Evolutionary conservation across 2,797 vertebrate genomes (phyloP).

Genomic region (Manis crassicaudata): DNA sequence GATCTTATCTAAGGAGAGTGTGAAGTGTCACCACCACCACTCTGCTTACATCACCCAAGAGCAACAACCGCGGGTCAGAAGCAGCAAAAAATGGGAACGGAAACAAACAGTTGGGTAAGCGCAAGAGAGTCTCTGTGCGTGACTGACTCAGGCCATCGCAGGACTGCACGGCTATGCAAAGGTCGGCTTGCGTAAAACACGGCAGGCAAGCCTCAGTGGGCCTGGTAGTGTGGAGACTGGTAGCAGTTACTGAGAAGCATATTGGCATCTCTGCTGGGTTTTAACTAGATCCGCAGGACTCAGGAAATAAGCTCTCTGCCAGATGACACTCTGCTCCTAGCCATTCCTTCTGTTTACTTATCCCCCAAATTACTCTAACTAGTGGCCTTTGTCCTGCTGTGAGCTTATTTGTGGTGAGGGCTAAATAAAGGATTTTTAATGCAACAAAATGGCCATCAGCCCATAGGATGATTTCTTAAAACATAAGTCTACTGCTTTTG

Average conservation of each 20-base stretch:
- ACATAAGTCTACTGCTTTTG: slow-evolving; percentile 11
- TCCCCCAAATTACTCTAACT: slow-evolving; percentile 72
- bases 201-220: background rate
- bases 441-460: slow-evolving; percentile 68
- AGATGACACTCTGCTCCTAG: slow-evolving; percentile 78
- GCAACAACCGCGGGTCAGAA: background rate
- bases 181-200: background rate
- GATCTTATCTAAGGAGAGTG: slow-evolving; percentile 18
- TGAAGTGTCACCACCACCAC: background rate
- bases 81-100: slow-evolving; percentile 2
- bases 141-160: slow-evolving; percentile 65
- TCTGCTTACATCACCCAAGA: background rate
- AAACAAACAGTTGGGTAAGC: slow-evolving; percentile 28
- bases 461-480: slow-evolving; percentile 60
- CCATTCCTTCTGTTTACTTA: slow-evolving; percentile 78
- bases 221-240: slow-evolving; percentile 58
- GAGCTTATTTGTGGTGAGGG: slow-evolving; percentile 73
- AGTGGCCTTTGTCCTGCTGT: slow-evolving; percentile 78
- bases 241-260: slow-evolving; percentile 76
- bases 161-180: slow-evolving; percentile 53
- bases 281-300: slow-evolving; percentile 79
- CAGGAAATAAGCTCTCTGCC: slow-evolving; percentile 81
- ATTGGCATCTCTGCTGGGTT: slow-evolving; percentile 80
- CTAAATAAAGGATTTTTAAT: slow-evolving; percentile 80
- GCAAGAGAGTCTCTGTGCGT: slow-evolving; percentile 20